Base-by-base conservation (phyloP, 1,140 invertebrate genomes). In the Tetragnatha versicolor region DNA sequence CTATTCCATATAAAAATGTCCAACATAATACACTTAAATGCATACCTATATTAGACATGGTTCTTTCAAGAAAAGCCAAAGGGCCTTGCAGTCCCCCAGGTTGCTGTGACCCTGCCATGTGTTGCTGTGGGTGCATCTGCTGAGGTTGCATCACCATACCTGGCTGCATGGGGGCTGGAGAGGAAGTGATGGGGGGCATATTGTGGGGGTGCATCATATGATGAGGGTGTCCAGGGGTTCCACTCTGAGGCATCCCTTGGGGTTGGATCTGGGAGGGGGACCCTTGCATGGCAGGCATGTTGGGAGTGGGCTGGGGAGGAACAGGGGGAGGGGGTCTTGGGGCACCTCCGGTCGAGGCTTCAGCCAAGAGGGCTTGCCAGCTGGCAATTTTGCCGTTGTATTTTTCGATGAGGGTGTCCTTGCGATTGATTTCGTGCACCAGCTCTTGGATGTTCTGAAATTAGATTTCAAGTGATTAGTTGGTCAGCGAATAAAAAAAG, bases 361-460 rank as follows among this genome's bases (percentile, higher is more conserved):
- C 63, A 10, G 17, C 10, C 12, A 98, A 86, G 31, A 96, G 86
- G 82, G 90, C 92, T 84, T 97, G 94, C 95, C 95, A 98, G 51
- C 93, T 90, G 14, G 90, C 89, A 47, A 97, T 92, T 84, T 96
- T 95, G 37, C 96, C 94, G 84, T 95, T 94, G 84, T 97, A 94
- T 55, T 93, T 90, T 82, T 94, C 91, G 5, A 98, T 88, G 0
- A 98, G 85, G 66, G 93, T 91, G 73, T 97, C 95, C 85, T 97
- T 98, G 4, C 94, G 87, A 2, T 90, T 87, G 22, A 97, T 87
- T 85, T 98, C 95, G 49, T 90, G 87, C 82, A 91, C 91, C 17
- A 97, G 86, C 83, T 97, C 95, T 77, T 89, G 90, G 82, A 94
- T 94, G 84, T 97, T 95, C 88, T 89, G 81, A 42, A 82, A 58